phyloP scores from a whole-genome alignment of 1,140 invertebrate species.

The Ptiloglossa arizonensis region DNA sequence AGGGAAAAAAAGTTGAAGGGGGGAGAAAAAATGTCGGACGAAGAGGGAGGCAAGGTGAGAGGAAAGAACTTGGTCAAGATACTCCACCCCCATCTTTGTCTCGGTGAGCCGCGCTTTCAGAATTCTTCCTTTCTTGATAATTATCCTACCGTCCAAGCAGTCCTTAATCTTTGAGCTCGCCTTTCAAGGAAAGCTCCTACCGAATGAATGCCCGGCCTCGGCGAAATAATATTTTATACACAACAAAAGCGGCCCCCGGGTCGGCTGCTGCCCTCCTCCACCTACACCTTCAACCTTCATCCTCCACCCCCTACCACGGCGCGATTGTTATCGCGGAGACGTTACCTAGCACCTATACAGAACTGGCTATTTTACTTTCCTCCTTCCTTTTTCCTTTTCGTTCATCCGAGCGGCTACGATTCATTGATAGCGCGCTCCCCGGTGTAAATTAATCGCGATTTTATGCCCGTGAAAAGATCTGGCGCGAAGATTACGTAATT shows the following conservation, averaged over 20 bases:
- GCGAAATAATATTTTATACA: slow-evolving; percentile 75
- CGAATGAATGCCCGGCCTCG: slow-evolving; percentile 71
- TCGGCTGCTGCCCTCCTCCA: slow-evolving; percentile 42
- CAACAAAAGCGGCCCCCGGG: slow-evolving; percentile 69
- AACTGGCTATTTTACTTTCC: slow-evolving; percentile 52
- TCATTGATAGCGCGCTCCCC: slow-evolving; percentile 12
- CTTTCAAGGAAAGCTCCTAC: slow-evolving; percentile 73
- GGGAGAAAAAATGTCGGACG: neutral
- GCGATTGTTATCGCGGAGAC: slow-evolving; percentile 73
- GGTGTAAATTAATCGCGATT: slow-evolving; percentile 36
- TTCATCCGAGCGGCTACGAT: neutral
- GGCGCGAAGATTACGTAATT: slow-evolving; percentile 19
- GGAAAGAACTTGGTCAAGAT: slow-evolving; percentile 37
- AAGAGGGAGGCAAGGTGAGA: neutral
- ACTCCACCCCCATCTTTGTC: slow-evolving; percentile 62
- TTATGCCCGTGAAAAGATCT: slow-evolving; percentile 4
- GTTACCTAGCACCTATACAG: slow-evolving; percentile 66
- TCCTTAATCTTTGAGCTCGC: slow-evolving; percentile 73
- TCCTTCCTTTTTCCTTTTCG: slow-evolving; percentile 15
- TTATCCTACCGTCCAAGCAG: slow-evolving; percentile 72
- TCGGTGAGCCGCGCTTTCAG: slow-evolving; percentile 66
- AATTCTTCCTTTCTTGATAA: slow-evolving; percentile 75
- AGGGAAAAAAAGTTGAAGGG: too few species aligned
- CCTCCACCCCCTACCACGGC: slow-evolving; percentile 39
- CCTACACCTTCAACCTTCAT: slow-evolving; percentile 45